Evolutionary conservation across 2,888 invertebrate species (phyloP).

Genomic region (Dione juno): DNA sequence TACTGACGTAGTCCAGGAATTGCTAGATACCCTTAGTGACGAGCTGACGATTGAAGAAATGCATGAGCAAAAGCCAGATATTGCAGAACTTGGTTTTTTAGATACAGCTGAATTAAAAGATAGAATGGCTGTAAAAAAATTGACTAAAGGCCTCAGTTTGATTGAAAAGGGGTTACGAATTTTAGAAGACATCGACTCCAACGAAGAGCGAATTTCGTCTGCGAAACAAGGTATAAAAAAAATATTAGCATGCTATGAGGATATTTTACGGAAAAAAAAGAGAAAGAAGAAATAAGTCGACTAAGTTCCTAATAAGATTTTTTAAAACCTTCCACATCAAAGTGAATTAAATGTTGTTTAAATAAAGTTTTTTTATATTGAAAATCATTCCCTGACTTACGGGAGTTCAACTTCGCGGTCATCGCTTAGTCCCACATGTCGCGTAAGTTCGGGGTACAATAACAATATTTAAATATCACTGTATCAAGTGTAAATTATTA

Average conservation of each 20-base stretch:
- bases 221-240: conserved; percentile 40
- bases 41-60: conserved; percentile 50
- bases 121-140: conserved; percentile 28
- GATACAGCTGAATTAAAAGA: conserved; percentile 33
- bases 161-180: conserved; percentile 41
- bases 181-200: conserved; percentile 42
- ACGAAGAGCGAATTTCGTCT: conserved; percentile 35
- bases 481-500: too few species aligned
- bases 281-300: too few species aligned
- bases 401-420: too few species aligned
- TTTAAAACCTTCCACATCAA: too few species aligned
- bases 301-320: too few species aligned
- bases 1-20: conserved; percentile 51
- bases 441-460: too few species aligned
- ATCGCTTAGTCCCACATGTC: too few species aligned
- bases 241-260: conserved; percentile 32
- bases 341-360: too few species aligned
- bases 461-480: too few species aligned
- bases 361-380: too few species aligned
- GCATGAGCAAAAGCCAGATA: conserved; percentile 48
- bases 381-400: too few species aligned
- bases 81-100: conserved; percentile 46
- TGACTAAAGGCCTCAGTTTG: conserved; percentile 39
- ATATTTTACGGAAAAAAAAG: conserved; percentile 34
- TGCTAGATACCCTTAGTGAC: conserved; percentile 52